Evolutionary conservation across 2,797 vertebrate species (phyloP).

Genomic region (Catamblyrhynchus diadema): DNA sequence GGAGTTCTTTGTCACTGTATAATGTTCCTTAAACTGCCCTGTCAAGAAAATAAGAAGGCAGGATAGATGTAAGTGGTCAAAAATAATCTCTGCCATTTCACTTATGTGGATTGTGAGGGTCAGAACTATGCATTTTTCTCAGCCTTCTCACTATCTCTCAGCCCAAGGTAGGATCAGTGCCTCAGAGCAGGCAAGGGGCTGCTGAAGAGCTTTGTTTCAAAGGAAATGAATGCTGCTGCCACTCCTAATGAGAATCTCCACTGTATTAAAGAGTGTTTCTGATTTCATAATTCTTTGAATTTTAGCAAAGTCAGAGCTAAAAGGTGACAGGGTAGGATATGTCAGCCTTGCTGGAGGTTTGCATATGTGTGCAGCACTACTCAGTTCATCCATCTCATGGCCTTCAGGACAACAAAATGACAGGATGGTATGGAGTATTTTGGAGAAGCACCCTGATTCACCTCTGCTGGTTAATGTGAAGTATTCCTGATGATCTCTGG

Average conservation of each 20-base stretch:
- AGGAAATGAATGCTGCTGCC: not conserved
- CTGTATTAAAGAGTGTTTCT: not conserved
- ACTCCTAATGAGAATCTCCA: not conserved
- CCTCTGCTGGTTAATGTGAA: not conserved
- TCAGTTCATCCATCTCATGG: not conserved
- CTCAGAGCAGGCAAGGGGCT: conserved; percentile 5
- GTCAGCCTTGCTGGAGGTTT: not conserved
- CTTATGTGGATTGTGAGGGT: conserved; percentile 47
- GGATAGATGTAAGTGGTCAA: conserved; percentile 48
- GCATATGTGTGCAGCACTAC: not conserved
- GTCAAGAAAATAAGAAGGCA: conserved; percentile 40
- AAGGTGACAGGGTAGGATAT: not conserved
- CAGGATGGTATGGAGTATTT: not conserved
- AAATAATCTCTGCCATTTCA: conserved; percentile 50
- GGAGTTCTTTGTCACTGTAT: conserved; percentile 12
- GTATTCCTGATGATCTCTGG: not conserved
- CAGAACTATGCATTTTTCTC: conserved; percentile 68
- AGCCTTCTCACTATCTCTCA: conserved; percentile 41
- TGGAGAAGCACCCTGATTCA: not conserved
- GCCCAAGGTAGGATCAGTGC: conserved; percentile 24
- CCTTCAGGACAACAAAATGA: not conserved
- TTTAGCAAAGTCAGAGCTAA: not conserved
- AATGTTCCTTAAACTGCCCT: conserved; percentile 38
- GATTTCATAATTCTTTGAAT: not conserved
- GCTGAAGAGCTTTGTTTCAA: conserved; percentile 15